A percentile compares a stretch with the other conserved stretches of the same genome.
phyloP scores from a whole-genome alignment of 2,888 invertebrate species.

The Pterobdella sp. region DNA sequence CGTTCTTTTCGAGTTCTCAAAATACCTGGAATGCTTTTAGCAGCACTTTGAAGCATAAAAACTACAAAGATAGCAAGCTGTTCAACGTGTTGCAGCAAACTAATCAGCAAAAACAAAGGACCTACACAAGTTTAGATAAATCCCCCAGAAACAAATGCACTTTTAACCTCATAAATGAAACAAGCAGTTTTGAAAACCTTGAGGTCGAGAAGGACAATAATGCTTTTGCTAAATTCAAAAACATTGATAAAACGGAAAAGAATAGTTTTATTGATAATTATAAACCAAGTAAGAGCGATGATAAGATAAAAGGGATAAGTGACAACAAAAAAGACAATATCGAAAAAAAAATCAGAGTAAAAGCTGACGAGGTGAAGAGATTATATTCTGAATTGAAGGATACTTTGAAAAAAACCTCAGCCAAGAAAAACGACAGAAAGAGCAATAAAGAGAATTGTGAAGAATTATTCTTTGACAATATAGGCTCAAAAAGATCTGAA shows the following conservation, averaged over 20 bases:
- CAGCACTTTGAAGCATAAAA: background rate
- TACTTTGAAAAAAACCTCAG: background rate
- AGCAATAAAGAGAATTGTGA: background rate
- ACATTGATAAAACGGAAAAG: background rate
- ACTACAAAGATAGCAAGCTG: background rate
- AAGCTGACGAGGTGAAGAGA: background rate
- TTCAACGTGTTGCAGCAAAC: conserved; percentile 11
- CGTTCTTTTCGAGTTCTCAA: background rate
- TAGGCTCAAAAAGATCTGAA: no score
- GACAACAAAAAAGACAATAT: background rate
- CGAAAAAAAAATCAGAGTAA: background rate
- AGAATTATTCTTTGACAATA: no score
- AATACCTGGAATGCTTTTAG: background rate
- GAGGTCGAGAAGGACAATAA: background rate
- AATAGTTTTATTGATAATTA: background rate
- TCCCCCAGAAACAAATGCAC: background rate
- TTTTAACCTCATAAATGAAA: background rate
- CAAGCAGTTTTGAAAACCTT: background rate
- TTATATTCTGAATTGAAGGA: background rate
- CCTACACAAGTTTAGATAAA: background rate
- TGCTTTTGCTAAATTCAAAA: background rate
- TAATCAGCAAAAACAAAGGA: background rate
- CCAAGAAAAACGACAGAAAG: background rate
- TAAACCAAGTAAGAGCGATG: background rate
- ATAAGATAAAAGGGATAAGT: background rate